Base-by-base conservation (phyloP, 2,113 vertebrate genomes). In the Falcunculus frontatus region DNA sequence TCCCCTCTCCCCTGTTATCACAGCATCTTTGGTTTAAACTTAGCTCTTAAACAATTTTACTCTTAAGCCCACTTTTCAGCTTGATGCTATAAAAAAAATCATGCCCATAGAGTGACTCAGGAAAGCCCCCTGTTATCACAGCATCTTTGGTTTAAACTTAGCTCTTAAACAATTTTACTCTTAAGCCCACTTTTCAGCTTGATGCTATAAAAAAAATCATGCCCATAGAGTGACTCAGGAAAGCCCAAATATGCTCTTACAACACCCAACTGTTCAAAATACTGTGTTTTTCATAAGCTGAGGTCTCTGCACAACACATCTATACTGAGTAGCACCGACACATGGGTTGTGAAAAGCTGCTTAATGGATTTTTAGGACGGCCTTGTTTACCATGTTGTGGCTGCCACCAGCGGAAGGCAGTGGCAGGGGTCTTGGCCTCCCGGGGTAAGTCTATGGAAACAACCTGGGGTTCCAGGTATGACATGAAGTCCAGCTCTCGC, bases 341-440 rank as follows among this genome's bases (percentile, higher is more conserved):
- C 7, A 35, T 2, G 11, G 15, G 57, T 2, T 32, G 18, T 44
- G 23, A 22, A n/a, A 64, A 85, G 67, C 37, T 74, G 46, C 26
- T 53, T 13, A 29, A 22, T 9, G 50, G 15, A 8, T 25, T 16
- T 62, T 52, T 37, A 15, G 73, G 73, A 9, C 8, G 11, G 26
- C 2, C 7, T 41, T 64, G 56, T 93, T 92, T 73, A 99, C 99
- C 99, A 5, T 99, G 99, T 16, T 99, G 99, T 2, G 99, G 99
- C 91, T 99, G 99, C 99, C 99, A 99, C 99, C 99, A 99, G 33
- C 99, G 98, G 92, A 99, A 99, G 20, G 99, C 98, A 0, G 99
- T 99, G 80, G 99, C 98, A 1, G 98, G 74, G 7, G 98, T 99
- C 97, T 99, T 99, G 59, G 99, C 99, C 29, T 98, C 97, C 53